phyloP scores from a whole-genome alignment of 2,797 vertebrate genomes.

The Valencia hispanica region DNA sequence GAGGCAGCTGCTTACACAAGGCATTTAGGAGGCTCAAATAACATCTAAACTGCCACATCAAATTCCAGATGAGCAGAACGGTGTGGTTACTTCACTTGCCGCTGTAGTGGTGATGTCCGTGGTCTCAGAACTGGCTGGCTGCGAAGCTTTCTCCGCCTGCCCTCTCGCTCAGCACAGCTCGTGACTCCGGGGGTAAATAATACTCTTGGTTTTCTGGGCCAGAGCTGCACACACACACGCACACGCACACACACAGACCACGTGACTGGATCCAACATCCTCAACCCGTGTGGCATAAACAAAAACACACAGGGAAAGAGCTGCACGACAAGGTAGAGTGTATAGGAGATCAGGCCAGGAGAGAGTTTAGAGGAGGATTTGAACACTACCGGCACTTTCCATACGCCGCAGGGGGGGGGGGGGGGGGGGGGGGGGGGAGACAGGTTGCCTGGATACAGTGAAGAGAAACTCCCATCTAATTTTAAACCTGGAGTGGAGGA shows the following conservation, averaged over 20 bases:
- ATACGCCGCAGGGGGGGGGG: too few species aligned
- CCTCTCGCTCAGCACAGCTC: constrained; percentile 33
- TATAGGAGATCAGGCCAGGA: background rate
- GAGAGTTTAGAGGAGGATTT: constrained; percentile 5
- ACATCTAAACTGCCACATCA: background rate
- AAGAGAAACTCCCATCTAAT: constrained; percentile 79
- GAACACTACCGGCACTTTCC: constrained; percentile 52
- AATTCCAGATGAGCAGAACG: background rate
- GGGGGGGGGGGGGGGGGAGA: too few species aligned
- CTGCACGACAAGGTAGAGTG: background rate
- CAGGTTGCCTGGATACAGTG: constrained; percentile 79
- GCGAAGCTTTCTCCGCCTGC: constrained; percentile 15
- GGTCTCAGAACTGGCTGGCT: constrained; percentile 7
- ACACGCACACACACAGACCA: background rate
- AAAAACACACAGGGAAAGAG: background rate
- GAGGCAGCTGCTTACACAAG: background rate
- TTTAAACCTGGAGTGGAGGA: constrained; percentile 70
- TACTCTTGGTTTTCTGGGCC: constrained; percentile 39
- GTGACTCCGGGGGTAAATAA: constrained; percentile 46
- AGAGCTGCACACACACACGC: constrained; percentile 6
- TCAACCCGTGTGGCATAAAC: constrained; percentile 1
- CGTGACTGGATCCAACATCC: background rate
- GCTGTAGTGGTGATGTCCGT: constrained; percentile 8
- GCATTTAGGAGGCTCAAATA: background rate
- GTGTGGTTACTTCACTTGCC: background rate